Conservation (phyloP, 1,140 invertebrate genomes). For the Polypedilum pembai region DNA sequence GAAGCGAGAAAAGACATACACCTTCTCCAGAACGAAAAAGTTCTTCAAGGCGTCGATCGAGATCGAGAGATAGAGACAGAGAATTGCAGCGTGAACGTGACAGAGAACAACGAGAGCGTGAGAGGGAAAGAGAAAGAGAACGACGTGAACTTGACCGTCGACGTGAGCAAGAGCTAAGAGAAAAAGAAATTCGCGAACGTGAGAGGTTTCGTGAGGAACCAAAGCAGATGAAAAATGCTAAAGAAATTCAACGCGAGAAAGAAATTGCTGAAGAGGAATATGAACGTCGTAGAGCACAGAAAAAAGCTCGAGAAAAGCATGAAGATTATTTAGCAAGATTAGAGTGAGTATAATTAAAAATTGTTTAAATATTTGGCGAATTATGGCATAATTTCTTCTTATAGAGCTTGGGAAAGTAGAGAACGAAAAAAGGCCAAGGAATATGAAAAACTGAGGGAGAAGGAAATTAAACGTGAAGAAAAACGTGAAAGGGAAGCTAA, state of each 20-base stretch:
- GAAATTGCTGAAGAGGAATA: slow-evolving; percentile 86
- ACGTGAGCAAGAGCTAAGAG: background rate
- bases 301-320: slow-evolving; percentile 87
- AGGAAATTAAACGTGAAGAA: slow-evolving; percentile 73
- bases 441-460: slow-evolving; percentile 81
- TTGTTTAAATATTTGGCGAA: background rate
- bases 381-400: slow-evolving; percentile 31
- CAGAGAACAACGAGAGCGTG: slow-evolving; percentile 38
- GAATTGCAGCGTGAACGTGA: slow-evolving; percentile 44
- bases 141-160: slow-evolving; percentile 30
- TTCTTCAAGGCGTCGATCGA: slow-evolving; percentile 41
- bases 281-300: slow-evolving; percentile 82
- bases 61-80: slow-evolving; percentile 44
- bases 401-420: slow-evolving; percentile 81
- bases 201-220: slow-evolving; percentile 48
- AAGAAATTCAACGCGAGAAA: slow-evolving; percentile 63
- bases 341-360: slow-evolving; percentile 31
- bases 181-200: slow-evolving; percentile 42
- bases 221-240: slow-evolving; percentile 47
- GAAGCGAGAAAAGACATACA: slow-evolving; percentile 35
- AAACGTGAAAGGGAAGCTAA: slow-evolving; percentile 85
- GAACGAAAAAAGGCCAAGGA: slow-evolving; percentile 91
- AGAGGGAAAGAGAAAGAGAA: slow-evolving; percentile 29
- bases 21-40: slow-evolving; percentile 40
- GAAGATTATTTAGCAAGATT: slow-evolving; percentile 81